Conservation (phyloP, 2,797 vertebrate species). For the Sebastes itinus region DNA sequence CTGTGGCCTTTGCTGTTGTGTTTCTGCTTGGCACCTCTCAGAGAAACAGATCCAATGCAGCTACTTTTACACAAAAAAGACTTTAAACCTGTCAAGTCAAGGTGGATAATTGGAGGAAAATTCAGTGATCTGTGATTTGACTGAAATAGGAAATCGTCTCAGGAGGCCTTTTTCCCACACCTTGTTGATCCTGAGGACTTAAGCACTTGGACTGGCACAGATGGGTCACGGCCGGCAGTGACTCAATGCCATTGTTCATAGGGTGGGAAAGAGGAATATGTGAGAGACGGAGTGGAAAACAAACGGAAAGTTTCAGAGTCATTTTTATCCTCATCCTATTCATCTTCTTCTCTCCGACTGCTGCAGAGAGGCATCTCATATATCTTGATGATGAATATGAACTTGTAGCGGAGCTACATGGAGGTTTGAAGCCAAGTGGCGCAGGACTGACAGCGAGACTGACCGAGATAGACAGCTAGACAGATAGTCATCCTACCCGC, state of each 20-base stretch:
- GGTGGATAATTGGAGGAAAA: conserved; percentile 21
- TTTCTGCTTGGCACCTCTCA: neutral
- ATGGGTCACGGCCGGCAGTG: conserved; percentile 39
- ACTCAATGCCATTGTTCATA: conserved; percentile 61
- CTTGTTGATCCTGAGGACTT: conserved; percentile 32
- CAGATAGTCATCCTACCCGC: conserved; percentile 71
- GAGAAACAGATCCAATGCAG: conserved; percentile 23
- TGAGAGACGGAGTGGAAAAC: conserved; percentile 44
- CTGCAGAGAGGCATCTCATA: conserved; percentile 43
- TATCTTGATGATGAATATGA: conserved; percentile 52
- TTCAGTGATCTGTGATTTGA: conserved; percentile 29
- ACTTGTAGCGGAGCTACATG: conserved; percentile 5
- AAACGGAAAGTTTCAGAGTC: conserved; percentile 50
- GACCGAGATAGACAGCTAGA: conserved; percentile 66
- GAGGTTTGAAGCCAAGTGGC: conserved; percentile 41
- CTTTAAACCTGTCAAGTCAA: conserved; percentile 28
- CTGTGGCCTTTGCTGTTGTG: neutral
- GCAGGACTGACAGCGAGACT: conserved; percentile 61
- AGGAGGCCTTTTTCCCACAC: conserved; percentile 21
- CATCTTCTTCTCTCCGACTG: conserved; percentile 41
- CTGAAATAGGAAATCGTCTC: conserved; percentile 13
- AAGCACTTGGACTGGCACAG: conserved; percentile 30
- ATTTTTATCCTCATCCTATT: conserved; percentile 56
- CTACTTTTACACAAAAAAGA: neutral
- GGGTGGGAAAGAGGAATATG: conserved; percentile 52